Evolutionary conservation across 1,140 invertebrate genomes (phyloP), one percentile per base, ranked within the genome.

Genomic region (Drosophila subobscura): DNA sequence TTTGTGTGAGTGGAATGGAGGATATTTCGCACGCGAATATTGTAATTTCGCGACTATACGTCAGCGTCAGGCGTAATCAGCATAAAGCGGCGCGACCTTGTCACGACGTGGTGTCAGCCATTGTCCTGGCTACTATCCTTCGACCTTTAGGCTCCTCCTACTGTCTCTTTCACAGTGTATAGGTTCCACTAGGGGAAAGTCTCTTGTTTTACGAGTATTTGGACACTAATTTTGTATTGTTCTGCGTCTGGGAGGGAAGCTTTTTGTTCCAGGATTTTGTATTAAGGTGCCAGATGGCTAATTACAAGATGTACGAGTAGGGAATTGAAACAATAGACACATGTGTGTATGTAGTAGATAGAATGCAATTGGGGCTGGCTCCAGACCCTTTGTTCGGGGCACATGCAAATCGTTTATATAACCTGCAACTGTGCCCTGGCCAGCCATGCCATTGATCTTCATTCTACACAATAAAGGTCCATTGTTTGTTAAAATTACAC

Each of bases 31-130:
- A 55, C 50, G 57, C 47, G 50, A 60, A 76, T 67, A 76, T 76
- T 60, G 50, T 64, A 72, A 65, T 59, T 67, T 72, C 33, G 60
- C 47, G 41, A 42, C 44, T 41, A 54, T 76, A 66, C 54, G 67
- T 72, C 55, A 59, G 16, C 47, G n/a, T 37, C 64, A 52, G 53
- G 23, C 47, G 16, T 51, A 67, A 64, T 45, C 44, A 29, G 57
- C 37, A 54, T 37, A 49, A 46, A 65, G 37, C 65, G 50, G 29
- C 44, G 50, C 53, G 77, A 66, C 77, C 77, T 80, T 80, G 77
- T 46, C 14, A 29, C 22, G 49, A 5, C 33, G 25, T 41, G 23
- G 51, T 45, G 68, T 72, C 77, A 75, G 71, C 56, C 59, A 76
- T 72, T 72, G 77, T 71, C 77, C 65, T 75, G 64, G 53, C 59